Conservation (phyloP, 1,140 invertebrate species). For the Brachionus paranguensis region DNA sequence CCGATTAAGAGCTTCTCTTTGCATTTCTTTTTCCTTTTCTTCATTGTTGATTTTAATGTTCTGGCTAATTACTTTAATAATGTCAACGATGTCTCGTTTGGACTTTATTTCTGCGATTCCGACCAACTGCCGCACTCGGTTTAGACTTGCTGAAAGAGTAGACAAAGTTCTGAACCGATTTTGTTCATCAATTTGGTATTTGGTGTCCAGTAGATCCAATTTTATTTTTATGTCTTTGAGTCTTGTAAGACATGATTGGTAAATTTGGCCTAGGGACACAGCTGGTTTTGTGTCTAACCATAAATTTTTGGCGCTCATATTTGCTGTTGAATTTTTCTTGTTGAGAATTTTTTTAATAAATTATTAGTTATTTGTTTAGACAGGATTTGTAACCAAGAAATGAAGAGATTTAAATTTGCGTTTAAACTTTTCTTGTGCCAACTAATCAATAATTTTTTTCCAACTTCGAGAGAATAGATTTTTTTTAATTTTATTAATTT, state of each 20-base stretch:
- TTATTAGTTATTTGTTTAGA: neutral
- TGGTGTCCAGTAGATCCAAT: neutral
- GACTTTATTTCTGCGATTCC: neutral
- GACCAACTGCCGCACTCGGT: neutral
- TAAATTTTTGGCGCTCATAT: neutral
- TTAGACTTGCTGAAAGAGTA: neutral
- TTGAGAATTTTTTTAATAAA: neutral
- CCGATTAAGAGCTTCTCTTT: neutral
- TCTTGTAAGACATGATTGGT: neutral
- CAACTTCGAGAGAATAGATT: neutral
- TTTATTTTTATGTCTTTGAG: neutral
- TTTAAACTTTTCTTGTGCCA: neutral
- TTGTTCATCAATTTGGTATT: neutral
- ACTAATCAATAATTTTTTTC: neutral
- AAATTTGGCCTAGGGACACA: neutral
- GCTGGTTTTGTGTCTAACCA: neutral
- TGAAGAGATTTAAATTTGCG: neutral
- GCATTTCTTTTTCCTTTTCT: neutral
- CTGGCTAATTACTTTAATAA: neutral
- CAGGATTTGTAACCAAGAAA: conserved; percentile 31
- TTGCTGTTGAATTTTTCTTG: neutral
- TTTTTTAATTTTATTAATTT: neutral
- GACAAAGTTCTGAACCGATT: neutral
- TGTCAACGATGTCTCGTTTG: neutral
- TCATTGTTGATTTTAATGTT: neutral